Evolutionary conservation across 2,113 vertebrate species (phyloP).

Genomic region (Cisticola juncidis): DNA sequence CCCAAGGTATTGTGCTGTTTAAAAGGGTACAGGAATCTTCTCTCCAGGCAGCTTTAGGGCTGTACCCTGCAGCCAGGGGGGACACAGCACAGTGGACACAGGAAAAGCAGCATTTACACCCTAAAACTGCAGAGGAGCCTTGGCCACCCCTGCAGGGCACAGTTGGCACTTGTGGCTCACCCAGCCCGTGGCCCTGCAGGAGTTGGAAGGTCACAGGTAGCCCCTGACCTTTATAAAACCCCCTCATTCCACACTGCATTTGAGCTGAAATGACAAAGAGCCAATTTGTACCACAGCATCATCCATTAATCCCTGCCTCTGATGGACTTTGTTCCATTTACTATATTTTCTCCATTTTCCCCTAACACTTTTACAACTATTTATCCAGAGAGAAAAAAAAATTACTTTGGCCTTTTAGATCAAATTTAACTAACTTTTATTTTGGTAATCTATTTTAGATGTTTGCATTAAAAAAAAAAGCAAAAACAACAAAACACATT

Average conservation of each 20-base stretch:
- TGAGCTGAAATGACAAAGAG: neutral
- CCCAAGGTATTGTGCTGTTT: neutral
- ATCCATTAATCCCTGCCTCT: neutral
- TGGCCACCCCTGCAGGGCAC: neutral
- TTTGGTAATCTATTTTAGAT: neutral
- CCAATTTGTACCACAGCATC: neutral
- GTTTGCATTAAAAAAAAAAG: neutral
- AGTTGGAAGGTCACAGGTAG: neutral
- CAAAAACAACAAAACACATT: neutral
- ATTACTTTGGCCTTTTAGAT: neutral
- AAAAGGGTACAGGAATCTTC: neutral
- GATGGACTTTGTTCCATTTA: neutral
- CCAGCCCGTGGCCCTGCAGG: neutral
- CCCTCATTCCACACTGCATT: neutral
- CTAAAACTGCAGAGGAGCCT: neutral
- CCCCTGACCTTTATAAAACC: neutral
- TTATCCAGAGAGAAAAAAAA: neutral
- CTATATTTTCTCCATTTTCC: neutral
- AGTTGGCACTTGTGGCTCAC: neutral
- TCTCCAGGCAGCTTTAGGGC: neutral
- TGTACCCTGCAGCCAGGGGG: neutral
- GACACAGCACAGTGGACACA: neutral
- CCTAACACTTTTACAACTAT: neutral
- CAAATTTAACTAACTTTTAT: slow-evolving; percentile 7
- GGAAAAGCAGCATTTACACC: neutral